Evolutionary conservation across 2,113 vertebrate genomes (phyloP).

Genomic region (Agelaius tricolor): DNA sequence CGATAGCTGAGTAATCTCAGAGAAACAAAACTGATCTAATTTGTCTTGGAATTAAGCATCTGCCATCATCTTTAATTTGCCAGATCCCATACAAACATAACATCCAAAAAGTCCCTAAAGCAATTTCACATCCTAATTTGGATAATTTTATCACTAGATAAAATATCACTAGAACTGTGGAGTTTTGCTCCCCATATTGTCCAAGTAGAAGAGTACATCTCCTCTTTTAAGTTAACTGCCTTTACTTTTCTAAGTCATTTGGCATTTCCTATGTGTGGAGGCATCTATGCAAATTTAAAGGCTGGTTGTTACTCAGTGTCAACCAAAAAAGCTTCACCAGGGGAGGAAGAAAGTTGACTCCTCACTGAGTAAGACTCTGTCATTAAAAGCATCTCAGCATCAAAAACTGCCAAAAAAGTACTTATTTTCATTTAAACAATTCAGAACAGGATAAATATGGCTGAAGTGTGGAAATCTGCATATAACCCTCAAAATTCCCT

Average conservation of each 20-base stretch:
- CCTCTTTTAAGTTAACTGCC: background rate
- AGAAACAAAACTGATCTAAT: slow-evolving; percentile 11
- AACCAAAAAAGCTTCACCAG: background rate
- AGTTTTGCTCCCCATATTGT: background rate
- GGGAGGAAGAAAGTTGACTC: background rate
- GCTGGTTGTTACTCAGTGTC: background rate
- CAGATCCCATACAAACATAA: background rate
- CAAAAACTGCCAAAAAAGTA: background rate
- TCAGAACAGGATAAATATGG: background rate
- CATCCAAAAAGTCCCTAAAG: background rate
- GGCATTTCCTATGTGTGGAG: background rate
- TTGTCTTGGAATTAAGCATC: background rate
- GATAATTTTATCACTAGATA: background rate
- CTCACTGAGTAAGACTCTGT: background rate
- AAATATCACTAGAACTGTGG: background rate
- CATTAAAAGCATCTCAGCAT: background rate
- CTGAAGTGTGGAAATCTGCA: background rate
- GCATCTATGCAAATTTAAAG: background rate
- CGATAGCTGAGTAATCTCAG: background rate
- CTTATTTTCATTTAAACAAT: background rate
- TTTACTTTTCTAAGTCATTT: background rate
- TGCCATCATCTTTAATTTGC: slow-evolving; percentile 16
- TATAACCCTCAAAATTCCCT: background rate
- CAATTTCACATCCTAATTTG: background rate
- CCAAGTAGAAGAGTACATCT: background rate